Base-by-base conservation (phyloP, 2,113 vertebrate species). In the Alces alces region DNA sequence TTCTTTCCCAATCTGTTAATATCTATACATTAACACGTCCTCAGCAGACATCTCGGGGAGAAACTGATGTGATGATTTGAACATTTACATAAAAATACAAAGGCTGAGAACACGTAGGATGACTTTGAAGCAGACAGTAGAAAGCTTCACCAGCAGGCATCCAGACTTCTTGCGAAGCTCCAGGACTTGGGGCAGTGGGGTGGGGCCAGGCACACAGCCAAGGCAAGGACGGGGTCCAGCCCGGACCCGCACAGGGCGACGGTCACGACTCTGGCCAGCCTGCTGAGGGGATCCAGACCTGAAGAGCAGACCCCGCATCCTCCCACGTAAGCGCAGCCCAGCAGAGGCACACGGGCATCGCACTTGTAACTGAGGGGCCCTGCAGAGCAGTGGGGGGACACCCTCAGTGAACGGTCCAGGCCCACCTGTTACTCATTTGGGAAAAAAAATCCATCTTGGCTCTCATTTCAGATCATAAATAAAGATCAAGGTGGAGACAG, bases 331-430 rank as follows among this genome's bases (percentile, higher is more conserved):
- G 5, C 11, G 23, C 66, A 39, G n/a, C 11, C 17, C n/a, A 70
- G 66, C n/a, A 12, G 19, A 2, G n/a, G 23, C n/a, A 39, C 66
- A 39, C n/a, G 12, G 66, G 66, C n/a, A 6, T 70, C 2, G 4
- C 12, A 6, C 66, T 12, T 36, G 6, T 36, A 36, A 5, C n/a
- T 70, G 19, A 36, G n/a, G 13, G 66, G 66, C n/a, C 0, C 66
- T 12, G 19, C 66, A 39, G 66, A 9, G 19, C n/a, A 12, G 66
- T 0, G 66, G n/a, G n/a, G 11, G 9, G 66, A 1, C 0, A 1
- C 36, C 12, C 66, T 70, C 19, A 21, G n/a, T 3, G 0, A 39
- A 23, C 6, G 19, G 66, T 19, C n/a, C 66, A 39, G n/a, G 66
- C 5, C 66, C n/a, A 39, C 66, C 66, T 39, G 17, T 3, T 12